phyloP scores from a whole-genome alignment of 2,797 vertebrate genomes.

The Hydrocynus forskahlii region DNA sequence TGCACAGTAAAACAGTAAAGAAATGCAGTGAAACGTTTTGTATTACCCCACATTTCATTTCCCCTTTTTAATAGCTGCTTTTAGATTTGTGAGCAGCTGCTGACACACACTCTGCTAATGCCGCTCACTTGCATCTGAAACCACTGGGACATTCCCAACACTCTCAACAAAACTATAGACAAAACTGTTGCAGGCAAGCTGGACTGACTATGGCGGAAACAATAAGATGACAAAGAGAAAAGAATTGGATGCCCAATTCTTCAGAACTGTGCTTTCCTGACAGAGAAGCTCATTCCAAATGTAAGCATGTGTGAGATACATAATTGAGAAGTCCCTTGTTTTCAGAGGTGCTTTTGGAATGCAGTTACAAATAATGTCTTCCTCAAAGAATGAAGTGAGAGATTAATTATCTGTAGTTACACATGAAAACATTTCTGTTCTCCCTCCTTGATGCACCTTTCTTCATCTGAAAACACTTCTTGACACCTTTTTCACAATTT shows the following conservation, averaged over 20 bases:
- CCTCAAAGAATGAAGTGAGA: too few species aligned
- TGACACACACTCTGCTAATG: not conserved
- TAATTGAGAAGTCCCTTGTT: too few species aligned
- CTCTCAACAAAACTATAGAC: constrained; percentile 7
- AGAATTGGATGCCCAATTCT: not conserved
- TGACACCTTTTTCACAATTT: too few species aligned
- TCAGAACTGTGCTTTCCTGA: not conserved
- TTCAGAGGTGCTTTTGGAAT: too few species aligned
- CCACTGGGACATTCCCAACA: constrained; percentile 15
- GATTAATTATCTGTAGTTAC: too few species aligned
- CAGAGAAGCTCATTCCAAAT: not conserved
- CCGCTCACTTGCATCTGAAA: not conserved
- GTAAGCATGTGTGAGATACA: too few species aligned
- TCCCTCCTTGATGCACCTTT: too few species aligned
- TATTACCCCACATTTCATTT: not conserved
- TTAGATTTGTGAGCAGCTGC: not conserved
- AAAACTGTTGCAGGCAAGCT: not conserved
- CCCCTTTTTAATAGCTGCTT: not conserved
- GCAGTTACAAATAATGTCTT: too few species aligned
- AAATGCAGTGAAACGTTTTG: not conserved
- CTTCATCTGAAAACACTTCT: too few species aligned
- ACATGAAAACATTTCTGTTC: too few species aligned
- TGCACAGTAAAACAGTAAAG: not conserved
- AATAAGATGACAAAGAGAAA: not conserved
- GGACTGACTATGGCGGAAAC: not conserved